These are phyloP conservation scores for Phaethornis superciliosus DNA, from an alignment of 2,113 vertebrate genomes.

Conservation along the genomic window DNA sequence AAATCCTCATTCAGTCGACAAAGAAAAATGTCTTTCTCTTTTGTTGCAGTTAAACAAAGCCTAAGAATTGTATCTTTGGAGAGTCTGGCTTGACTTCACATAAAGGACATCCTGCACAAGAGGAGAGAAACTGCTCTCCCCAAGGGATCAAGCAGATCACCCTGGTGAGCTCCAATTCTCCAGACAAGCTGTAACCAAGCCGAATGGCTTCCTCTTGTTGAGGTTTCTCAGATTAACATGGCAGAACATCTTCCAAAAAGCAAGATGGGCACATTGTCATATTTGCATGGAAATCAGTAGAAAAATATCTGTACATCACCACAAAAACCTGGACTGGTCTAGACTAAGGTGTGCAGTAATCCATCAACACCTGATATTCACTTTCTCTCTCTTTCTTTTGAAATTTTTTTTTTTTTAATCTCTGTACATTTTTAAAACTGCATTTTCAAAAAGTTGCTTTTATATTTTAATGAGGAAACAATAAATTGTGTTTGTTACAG, in stretches of 20 bases:
- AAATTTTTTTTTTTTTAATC: too few species aligned
- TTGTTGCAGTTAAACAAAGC: constrained; percentile 21
- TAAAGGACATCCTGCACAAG: neutral
- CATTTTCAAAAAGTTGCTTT: neutral
- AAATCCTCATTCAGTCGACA: constrained; percentile 35
- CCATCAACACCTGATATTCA: neutral
- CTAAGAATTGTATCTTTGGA: neutral
- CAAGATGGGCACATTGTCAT: neutral
- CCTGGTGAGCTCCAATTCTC: neutral
- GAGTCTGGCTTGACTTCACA: neutral
- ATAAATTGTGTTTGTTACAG: neutral
- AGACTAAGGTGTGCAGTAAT: neutral
- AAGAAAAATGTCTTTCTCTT: constrained; percentile 15
- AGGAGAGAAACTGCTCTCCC: neutral
- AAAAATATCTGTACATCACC: neutral
- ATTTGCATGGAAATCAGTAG: neutral
- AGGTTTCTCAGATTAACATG: neutral
- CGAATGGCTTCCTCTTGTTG: neutral
- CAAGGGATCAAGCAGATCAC: neutral
- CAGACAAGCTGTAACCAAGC: neutral
- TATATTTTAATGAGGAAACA: neutral
- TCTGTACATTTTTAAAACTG: neutral
- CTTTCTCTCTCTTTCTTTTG: neutral
- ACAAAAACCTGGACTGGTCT: neutral
- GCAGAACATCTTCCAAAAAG: neutral